Evolutionary conservation across 2,113 vertebrate species (phyloP), one percentile per base, ranked within the genome.

Genomic region (Jacana jacana): DNA sequence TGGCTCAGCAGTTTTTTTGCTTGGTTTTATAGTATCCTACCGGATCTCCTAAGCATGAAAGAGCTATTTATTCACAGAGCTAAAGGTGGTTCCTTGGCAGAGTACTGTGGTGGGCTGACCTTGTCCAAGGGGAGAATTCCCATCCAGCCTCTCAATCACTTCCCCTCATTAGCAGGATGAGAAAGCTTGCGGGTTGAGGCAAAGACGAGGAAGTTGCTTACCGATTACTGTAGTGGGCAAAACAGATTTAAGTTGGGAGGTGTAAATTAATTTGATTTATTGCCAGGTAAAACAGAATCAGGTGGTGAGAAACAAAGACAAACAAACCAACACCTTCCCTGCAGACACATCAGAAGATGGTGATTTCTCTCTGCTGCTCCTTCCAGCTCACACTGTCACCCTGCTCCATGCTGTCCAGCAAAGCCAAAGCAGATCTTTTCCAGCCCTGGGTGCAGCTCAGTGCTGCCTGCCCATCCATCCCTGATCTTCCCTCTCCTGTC

Each of bases 401-500:
- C 30, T 31, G 18, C 4, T 30, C 13, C 27, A 37, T 7, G 9
- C 3, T 55, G 27, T 31, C 46, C 4, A 5, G 23, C 7, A 6
- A 31, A 7, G 0, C 31, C 23, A 23, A 16, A 15, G 17, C 22
- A 33, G 35, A 25, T 11, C 27, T 33, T 11, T 35, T 76, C 25
- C 60, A 33, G 35, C 23, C 27, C 14, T 1, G 5, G 16, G 13
- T 5, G 17, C 49, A 60, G 15, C 33, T 69, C 1, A 1, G 10
- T 11, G 9, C 39, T 2, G 0, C 14, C 17, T 10, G 37, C 39
- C 14, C n/a, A 5, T 13, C n/a, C 7, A 5, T 13, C n/a, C 7
- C 4, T 33, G 23, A 39, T 84, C 35, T 77, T 54, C 4, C 28
- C 4, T 3, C 27, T 69, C 18, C 52, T n/a, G 24, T 17, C 33